A percentile compares a stretch with the other conserved stretches of the same genome.
Evolutionary conservation across 2,888 invertebrate genomes (phyloP).

Genomic region (Drosophila antonietae): DNA sequence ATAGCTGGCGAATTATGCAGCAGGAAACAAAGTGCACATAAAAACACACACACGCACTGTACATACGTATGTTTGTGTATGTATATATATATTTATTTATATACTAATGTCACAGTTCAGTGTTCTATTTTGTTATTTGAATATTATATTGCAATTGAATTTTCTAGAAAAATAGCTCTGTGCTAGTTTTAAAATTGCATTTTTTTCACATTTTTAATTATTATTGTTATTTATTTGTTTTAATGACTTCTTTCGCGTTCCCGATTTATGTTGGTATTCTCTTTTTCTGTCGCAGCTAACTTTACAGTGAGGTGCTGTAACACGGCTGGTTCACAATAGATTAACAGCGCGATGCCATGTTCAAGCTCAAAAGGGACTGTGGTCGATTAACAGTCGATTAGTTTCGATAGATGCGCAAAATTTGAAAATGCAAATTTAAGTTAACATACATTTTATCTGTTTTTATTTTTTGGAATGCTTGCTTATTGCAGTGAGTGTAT

Average conservation of each 20-base stretch:
- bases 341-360: constrained; percentile 13
- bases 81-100: constrained; percentile 15
- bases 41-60: constrained; percentile 11
- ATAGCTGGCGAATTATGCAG: constrained; percentile 28
- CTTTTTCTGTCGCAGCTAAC: constrained; percentile 32
- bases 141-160: constrained; percentile 2
- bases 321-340: constrained; percentile 9
- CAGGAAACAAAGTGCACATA: constrained; percentile 44
- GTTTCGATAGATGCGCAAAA: not conserved
- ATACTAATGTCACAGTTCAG: constrained; percentile 20
- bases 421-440: constrained; percentile 3
- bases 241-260: constrained; percentile 6
- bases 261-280: constrained; percentile 19
- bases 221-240: constrained; percentile 16
- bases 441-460: constrained; percentile 4
- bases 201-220: constrained; percentile 31
- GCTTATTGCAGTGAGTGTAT: not conserved
- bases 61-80: constrained; percentile 18
- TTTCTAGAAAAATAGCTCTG: constrained; percentile 5
- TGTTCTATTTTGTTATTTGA: not conserved
- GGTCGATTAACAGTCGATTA: not conserved
- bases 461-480: not conserved
- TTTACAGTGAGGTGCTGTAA: constrained; percentile 16
- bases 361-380: constrained; percentile 20
- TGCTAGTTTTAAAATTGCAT: constrained; percentile 10